phyloP scores from a whole-genome alignment of 2,797 vertebrate species.

The Clamator glandarius region DNA sequence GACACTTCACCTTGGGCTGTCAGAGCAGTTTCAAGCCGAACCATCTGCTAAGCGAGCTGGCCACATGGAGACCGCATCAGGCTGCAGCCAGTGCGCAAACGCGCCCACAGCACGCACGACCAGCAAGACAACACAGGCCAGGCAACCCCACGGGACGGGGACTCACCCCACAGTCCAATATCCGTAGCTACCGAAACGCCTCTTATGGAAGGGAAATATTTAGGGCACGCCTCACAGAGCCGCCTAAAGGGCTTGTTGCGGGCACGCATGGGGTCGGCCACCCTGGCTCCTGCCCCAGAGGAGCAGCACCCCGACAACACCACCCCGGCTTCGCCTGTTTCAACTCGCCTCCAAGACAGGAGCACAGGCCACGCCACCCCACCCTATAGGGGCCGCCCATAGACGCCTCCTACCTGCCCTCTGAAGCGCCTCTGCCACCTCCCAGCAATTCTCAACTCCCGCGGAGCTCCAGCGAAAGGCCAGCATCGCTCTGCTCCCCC shows the following conservation, averaged over 20 bases:
- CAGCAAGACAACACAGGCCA: neutral
- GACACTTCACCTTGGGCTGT: neutral
- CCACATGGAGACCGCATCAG: neutral
- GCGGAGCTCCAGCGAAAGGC: neutral
- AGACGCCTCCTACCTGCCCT: neutral
- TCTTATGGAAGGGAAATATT: slow-evolving; percentile 40
- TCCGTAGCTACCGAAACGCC: neutral
- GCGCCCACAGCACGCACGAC: neutral
- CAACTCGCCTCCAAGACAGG: neutral
- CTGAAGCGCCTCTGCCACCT: neutral
- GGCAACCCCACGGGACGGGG: neutral
- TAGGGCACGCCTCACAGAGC: neutral
- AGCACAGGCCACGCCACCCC: neutral
- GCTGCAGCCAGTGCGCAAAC: neutral
- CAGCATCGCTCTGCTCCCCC: neutral
- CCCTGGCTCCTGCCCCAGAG: neutral
- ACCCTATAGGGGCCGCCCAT: neutral
- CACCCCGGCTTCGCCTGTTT: neutral
- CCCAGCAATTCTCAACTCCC: neutral
- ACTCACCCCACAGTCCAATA: neutral
- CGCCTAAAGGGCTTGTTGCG: neutral
- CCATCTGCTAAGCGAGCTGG: neutral
- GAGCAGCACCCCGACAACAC: neutral
- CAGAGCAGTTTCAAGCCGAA: neutral
- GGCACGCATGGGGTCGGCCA: neutral